phyloP scores from a whole-genome alignment of 2,888 invertebrate species.

The Cabera pusaria region DNA sequence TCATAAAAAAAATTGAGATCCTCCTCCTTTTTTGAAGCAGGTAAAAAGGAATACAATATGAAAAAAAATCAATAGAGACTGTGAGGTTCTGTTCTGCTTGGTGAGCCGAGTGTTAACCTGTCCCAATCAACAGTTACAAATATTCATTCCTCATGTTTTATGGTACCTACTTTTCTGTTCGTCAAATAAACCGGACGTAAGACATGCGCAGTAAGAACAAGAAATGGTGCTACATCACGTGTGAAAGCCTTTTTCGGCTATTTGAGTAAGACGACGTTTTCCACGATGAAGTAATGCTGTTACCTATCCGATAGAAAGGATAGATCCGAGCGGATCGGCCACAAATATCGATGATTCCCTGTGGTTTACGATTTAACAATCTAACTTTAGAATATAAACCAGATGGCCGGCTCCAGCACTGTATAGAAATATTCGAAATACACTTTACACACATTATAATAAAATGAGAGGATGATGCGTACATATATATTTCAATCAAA shows the following conservation, averaged over 20 bases:
- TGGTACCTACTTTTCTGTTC: constrained; percentile 34
- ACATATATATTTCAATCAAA: too few relatives aligned
- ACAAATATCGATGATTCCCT: constrained; percentile 69
- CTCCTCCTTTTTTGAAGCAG: too few relatives aligned
- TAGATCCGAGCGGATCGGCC: constrained; percentile 46
- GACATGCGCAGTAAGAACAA: constrained; percentile 67
- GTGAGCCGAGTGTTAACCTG: too few relatives aligned
- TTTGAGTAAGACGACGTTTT: constrained; percentile 1
- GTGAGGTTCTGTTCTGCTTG: too few relatives aligned
- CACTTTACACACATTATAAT: constrained; percentile 45
- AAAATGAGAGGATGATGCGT: background rate
- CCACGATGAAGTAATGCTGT: too few relatives aligned
- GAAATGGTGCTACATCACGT: constrained; percentile 42
- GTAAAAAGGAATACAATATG: too few relatives aligned
- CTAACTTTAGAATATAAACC: constrained; percentile 83
- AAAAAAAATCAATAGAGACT: too few relatives aligned
- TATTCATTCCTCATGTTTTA: constrained; percentile 25
- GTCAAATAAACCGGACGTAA: constrained; percentile 45
- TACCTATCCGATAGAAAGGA: too few relatives aligned
- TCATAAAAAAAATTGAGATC: too few relatives aligned
- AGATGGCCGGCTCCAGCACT: constrained; percentile 76
- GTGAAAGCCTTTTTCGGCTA: constrained; percentile 9
- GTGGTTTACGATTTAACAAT: constrained; percentile 80
- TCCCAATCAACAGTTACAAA: constrained; percentile 44
- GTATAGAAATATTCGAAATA: constrained; percentile 69